Evolutionary conservation across 1,140 invertebrate species (phyloP).

Genomic region (Nylanderia fulva): DNA sequence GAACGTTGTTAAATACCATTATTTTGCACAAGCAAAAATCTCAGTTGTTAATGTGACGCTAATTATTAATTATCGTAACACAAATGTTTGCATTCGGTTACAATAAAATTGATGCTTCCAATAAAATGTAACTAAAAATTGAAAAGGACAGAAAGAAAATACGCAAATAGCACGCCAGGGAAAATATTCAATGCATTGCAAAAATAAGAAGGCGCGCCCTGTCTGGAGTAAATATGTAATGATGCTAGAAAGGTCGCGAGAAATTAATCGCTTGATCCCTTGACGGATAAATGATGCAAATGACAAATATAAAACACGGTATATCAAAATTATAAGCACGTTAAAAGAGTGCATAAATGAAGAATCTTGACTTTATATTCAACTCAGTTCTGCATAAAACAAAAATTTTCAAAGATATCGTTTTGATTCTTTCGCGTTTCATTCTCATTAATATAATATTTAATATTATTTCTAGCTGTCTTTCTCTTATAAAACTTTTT

Average conservation of each 20-base stretch:
- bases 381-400: not conserved
- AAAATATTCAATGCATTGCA: not conserved
- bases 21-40: slow-evolving; percentile 8
- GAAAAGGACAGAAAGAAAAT: slow-evolving; percentile 16
- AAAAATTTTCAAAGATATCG: not conserved
- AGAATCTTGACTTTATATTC: not conserved
- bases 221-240: slow-evolving; percentile 36
- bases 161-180: slow-evolving; percentile 18
- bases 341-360: not conserved
- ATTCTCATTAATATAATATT: not conserved
- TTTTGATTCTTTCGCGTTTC: not conserved
- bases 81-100: not conserved
- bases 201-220: not conserved
- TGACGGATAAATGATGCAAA: slow-evolving; percentile 8
- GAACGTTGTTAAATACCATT: not conserved
- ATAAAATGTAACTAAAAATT: slow-evolving; percentile 23
- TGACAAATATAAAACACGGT: not conserved
- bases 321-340: slow-evolving; percentile 48
- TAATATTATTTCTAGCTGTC: not conserved
- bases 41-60: not conserved
- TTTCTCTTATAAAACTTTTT: slow-evolving; percentile 3
- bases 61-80: slow-evolving; percentile 55
- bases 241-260: not conserved
- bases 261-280: slow-evolving; percentile 34
- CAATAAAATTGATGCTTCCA: not conserved